These are phyloP conservation scores for Tyrophagus putrescentiae DNA, from an alignment of 1,140 invertebrate genomes.

Conservation along the genomic window DNA sequence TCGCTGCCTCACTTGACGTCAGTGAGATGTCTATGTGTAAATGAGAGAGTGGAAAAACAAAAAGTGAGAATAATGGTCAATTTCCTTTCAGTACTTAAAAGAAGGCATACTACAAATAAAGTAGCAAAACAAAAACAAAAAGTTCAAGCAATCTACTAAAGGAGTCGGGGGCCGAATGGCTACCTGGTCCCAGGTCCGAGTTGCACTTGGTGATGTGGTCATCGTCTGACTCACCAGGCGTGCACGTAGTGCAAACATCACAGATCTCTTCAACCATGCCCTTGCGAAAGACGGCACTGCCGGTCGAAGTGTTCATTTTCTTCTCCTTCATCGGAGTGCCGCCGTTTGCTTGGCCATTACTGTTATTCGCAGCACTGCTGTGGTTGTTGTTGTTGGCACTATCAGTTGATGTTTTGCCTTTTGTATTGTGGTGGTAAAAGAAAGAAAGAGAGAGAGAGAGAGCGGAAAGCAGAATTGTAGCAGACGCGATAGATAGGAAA, in stretches of 20 bases:
- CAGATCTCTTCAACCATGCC: constrained; percentile 1
- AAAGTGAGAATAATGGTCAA: too few relatives aligned
- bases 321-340: background rate
- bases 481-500: too few relatives aligned
- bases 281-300: background rate
- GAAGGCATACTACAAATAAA: too few relatives aligned
- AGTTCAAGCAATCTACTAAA: too few relatives aligned
- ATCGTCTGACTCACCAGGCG: constrained; percentile 7
- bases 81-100: too few relatives aligned
- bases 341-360: background rate
- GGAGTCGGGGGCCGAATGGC: too few relatives aligned
- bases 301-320: background rate
- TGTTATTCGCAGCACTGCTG: background rate
- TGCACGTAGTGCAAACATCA: constrained; percentile 4
- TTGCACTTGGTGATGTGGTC: too few relatives aligned
- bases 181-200: background rate
- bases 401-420: background rate
- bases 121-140: too few relatives aligned
- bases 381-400: too few relatives aligned
- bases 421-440: background rate
- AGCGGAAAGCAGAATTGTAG: too few relatives aligned
- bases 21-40: background rate
- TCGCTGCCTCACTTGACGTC: background rate
- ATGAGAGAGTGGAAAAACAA: constrained; percentile 5
- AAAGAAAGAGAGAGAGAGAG: background rate